These are phyloP conservation scores for Zhuqinia jingwanae DNA, from an alignment of 2,888 invertebrate genomes.

Conservation along the genomic window DNA sequence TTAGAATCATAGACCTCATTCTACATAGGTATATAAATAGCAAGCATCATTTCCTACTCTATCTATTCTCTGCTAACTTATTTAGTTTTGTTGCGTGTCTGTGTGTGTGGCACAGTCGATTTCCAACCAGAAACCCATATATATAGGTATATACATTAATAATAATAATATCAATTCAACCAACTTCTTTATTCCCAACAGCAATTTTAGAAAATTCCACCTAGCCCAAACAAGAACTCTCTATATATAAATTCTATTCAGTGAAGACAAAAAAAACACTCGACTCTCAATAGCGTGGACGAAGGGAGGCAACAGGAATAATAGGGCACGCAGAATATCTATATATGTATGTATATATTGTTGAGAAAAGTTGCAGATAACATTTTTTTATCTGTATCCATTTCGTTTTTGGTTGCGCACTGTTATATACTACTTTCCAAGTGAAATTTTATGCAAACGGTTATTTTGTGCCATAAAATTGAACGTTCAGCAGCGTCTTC, in stretches of 20 bases:
- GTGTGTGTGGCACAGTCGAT: too few relatives aligned
- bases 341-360: conserved; percentile 13
- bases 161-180: conserved; percentile 36
- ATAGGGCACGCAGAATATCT: too few relatives aligned
- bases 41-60: background rate
- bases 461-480: conserved; percentile 70
- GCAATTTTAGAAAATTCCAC: conserved; percentile 60
- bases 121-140: background rate
- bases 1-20: background rate
- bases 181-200: conserved; percentile 67
- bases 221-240: background rate
- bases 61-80: conserved; percentile 42
- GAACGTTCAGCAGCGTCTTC: conserved; percentile 58
- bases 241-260: too few relatives aligned
- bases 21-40: too few relatives aligned
- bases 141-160: background rate
- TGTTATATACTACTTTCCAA: conserved; percentile 60
- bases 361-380: conserved; percentile 1
- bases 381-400: conserved; percentile 68
- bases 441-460: conserved; percentile 74
- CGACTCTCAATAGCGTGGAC: conserved; percentile 1
- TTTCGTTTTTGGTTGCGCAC: background rate
- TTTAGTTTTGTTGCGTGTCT: conserved; percentile 55
- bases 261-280: too few relatives aligned
- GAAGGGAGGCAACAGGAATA: background rate